Evolutionary conservation across 1,140 invertebrate genomes (phyloP).

Genomic region (Cataglyphis hispanica): DNA sequence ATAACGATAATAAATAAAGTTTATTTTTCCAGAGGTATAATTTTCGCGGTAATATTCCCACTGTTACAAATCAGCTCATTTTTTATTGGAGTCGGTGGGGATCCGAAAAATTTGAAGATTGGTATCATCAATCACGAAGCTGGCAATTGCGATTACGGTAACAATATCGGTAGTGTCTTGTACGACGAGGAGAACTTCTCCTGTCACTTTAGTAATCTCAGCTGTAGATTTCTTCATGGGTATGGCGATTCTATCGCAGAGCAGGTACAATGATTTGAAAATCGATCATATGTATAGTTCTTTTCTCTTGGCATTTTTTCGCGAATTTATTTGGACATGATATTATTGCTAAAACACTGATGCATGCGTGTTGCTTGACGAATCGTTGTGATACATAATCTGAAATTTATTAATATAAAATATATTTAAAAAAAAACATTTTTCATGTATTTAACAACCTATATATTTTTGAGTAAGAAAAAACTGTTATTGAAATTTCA

Average conservation of each 20-base stretch:
- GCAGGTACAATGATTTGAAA: conserved; percentile 78
- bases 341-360: no score
- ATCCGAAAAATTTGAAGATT: conserved; percentile 90
- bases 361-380: no score
- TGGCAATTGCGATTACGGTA: conserved; percentile 81
- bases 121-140: conserved; percentile 93
- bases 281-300: not conserved
- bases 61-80: conserved; percentile 93
- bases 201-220: conserved; percentile 87
- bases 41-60: conserved; percentile 94
- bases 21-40: conserved; percentile 88
- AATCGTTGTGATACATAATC: no score
- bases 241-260: conserved; percentile 85
- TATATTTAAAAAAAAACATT: not conserved
- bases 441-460: no score
- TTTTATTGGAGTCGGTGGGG: conserved; percentile 92
- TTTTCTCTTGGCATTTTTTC: not conserved
- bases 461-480: not conserved
- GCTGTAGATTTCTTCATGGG: conserved; percentile 87
- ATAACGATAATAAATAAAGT: conserved; percentile 1
- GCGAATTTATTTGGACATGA: not conserved
- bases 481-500: not conserved
- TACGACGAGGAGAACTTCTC: conserved; percentile 71
- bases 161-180: conserved; percentile 77
- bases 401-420: no score